Evolutionary conservation across 2,888 invertebrate species (phyloP).

Genomic region (Xestobium rufovillosum): DNA sequence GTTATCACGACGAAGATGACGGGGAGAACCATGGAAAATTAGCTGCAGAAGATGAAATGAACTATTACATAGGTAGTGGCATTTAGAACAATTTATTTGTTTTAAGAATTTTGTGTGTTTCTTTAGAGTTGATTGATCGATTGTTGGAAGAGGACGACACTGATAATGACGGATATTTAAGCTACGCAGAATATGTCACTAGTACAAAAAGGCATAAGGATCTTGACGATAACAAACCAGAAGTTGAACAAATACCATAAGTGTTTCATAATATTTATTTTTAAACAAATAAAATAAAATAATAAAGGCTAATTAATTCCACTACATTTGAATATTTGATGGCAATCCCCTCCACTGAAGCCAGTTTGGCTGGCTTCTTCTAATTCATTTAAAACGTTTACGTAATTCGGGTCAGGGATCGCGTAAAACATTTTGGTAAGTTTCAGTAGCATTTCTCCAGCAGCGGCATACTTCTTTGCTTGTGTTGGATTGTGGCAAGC

Average conservation of each 20-base stretch:
- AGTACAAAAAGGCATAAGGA: slow-evolving; percentile 32
- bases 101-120: slow-evolving; percentile 5
- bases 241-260: neutral
- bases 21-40: slow-evolving; percentile 40
- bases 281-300: no score
- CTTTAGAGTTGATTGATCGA: slow-evolving; percentile 75
- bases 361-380: slow-evolving; percentile 36
- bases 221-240: neutral
- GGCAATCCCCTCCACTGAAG: slow-evolving; percentile 34
- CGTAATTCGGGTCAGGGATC: slow-evolving; percentile 50
- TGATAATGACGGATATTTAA: slow-evolving; percentile 78
- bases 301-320: no score
- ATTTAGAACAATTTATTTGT: slow-evolving; percentile 4
- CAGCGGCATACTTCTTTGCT: slow-evolving; percentile 66
- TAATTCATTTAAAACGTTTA: slow-evolving; percentile 35
- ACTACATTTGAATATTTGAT: no score
- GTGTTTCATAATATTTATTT: no score
- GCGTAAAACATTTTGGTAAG: slow-evolving; percentile 54
- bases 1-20: slow-evolving; percentile 51
- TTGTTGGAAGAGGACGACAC: slow-evolving; percentile 76
- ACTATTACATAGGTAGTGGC: slow-evolving; percentile 42
- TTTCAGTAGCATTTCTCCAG: slow-evolving; percentile 68
- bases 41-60: slow-evolving; percentile 41
- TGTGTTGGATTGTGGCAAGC: slow-evolving; percentile 68
- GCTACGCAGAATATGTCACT: slow-evolving; percentile 69